These are phyloP conservation scores for Drosophila longiperda DNA, from an alignment of 2,888 invertebrate species.

Conservation along the genomic window DNA sequence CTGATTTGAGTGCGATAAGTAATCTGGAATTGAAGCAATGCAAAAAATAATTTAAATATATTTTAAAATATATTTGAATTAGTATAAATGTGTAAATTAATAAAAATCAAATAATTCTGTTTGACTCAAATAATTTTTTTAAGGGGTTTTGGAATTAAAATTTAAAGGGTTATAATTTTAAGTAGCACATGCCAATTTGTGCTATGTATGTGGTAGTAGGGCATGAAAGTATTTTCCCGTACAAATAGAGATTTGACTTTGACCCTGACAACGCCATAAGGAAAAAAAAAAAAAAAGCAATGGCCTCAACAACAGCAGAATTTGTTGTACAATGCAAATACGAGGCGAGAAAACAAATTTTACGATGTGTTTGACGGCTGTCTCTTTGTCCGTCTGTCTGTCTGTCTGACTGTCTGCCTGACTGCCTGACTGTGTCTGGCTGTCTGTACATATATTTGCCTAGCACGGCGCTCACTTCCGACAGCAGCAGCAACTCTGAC, in stretches of 20 bases:
- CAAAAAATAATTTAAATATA: too few species aligned
- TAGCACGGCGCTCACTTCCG: constrained; percentile 68
- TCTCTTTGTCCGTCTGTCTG: constrained; percentile 43
- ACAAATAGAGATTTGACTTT: constrained; percentile 74
- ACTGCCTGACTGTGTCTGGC: constrained; percentile 6
- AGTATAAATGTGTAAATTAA: not conserved
- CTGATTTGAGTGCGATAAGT: not conserved
- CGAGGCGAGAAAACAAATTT: constrained; percentile 76
- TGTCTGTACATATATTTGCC: constrained; percentile 37
- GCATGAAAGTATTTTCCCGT: constrained; percentile 48
- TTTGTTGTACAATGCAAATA: constrained; percentile 71
- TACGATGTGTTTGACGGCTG: constrained; percentile 83
- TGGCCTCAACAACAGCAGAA: constrained; percentile 15
- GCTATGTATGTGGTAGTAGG: constrained; percentile 34
- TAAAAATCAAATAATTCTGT: not conserved
- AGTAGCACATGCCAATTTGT: constrained; percentile 30
- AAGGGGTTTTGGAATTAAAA: not conserved
- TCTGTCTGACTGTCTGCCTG: constrained; percentile 9
- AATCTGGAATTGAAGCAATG: not conserved
- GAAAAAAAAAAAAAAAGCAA: constrained; percentile 20
- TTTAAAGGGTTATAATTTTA: constrained; percentile 12
- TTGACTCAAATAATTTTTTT: constrained; percentile 32
- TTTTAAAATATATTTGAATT: not conserved
- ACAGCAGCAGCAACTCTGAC: constrained; percentile 21
- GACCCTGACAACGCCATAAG: constrained; percentile 67